Conservation (phyloP, 2,113 vertebrate genomes). For the Clarias macrocephalus region DNA sequence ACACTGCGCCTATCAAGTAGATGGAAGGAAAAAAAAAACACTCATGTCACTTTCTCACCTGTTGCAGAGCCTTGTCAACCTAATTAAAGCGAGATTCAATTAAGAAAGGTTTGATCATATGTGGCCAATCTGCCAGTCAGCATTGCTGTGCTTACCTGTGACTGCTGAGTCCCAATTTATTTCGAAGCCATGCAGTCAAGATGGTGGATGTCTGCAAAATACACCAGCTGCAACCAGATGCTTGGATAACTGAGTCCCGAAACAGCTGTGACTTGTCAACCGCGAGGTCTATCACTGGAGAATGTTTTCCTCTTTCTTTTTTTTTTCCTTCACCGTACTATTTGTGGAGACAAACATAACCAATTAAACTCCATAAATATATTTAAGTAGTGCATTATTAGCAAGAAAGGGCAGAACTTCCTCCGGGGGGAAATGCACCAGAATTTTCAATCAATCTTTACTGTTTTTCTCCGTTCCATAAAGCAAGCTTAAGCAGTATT, state of each 20-base stretch:
- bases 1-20: not conserved
- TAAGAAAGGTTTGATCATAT: slow-evolving; percentile 20
- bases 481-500: slow-evolving; percentile 20
- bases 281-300: not conserved
- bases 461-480: not conserved
- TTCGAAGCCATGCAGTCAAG: slow-evolving; percentile 7
- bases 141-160: slow-evolving; percentile 9
- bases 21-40: not conserved
- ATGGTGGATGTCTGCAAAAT: not conserved
- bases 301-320: not conserved
- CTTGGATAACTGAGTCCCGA: not conserved
- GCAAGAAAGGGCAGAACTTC: not conserved
- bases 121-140: slow-evolving; percentile 29
- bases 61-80: not conserved
- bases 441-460: slow-evolving; percentile 4
- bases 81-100: slow-evolving; percentile 37
- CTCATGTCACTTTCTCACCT: slow-evolving; percentile 11
- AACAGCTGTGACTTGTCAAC: slow-evolving; percentile 9
- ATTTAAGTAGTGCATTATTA: not conserved
- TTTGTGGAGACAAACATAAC: not conserved
- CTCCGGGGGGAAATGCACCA: not conserved
- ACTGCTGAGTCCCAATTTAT: slow-evolving; percentile 11
- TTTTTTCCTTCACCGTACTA: not conserved
- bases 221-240: slow-evolving; percentile 4
- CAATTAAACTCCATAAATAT: not conserved